Evolutionary conservation across 2,797 vertebrate genomes (phyloP), one percentile per base, ranked within the genome.

Genomic region (Eulemur rubriventer): DNA sequence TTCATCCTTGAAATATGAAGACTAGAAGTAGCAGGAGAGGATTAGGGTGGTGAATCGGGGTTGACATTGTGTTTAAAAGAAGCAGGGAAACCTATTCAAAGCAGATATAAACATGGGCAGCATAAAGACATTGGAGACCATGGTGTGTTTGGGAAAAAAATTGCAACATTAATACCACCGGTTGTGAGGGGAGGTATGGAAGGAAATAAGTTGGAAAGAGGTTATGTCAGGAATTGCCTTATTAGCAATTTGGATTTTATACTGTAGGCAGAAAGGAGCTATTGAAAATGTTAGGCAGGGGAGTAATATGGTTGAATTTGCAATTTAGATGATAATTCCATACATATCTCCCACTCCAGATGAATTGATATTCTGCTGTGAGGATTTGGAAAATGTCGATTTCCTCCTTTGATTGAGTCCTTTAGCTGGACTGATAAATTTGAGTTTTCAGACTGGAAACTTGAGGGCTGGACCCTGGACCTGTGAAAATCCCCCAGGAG

Each of bases 201-300:
- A 88, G n/a, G 61, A 91, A 78, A 85, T 80, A 67, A 88, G 55
- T 20, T 38, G 5, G 94, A 63, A 75, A 91, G 52, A 87, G 79
- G 89, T 91, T 73, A 91, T 89, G 10, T 35, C 70, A 82, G 89
- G 46, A 94, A 57, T 75, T 67, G 81, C 17, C 83, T 96, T 81
- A 67, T 94, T 96, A 97, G 93, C 79, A 93, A 91, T 73, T 80
- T 96, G 83, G 81, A 83, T 79, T 94, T 73, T 83, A 91, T 94
- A 65, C 73, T 70, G 89, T 80, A 76, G 93, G 87, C 79, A 81
- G 95, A 79, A 82, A 79, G 43, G 75, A 94, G 83, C 89, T 72
- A 70, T 57, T 84, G 83, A 69, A 92, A 92, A 80, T 87, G 75
- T 73, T 78, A 89, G 91, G 89, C 94, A 96, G 91, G 30, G 94